A percentile compares a stretch with the other conserved stretches of the same genome.
These are phyloP conservation scores for Scaptomyza graminum DNA, from an alignment of 1,140 invertebrate species.

Conservation along the genomic window DNA sequence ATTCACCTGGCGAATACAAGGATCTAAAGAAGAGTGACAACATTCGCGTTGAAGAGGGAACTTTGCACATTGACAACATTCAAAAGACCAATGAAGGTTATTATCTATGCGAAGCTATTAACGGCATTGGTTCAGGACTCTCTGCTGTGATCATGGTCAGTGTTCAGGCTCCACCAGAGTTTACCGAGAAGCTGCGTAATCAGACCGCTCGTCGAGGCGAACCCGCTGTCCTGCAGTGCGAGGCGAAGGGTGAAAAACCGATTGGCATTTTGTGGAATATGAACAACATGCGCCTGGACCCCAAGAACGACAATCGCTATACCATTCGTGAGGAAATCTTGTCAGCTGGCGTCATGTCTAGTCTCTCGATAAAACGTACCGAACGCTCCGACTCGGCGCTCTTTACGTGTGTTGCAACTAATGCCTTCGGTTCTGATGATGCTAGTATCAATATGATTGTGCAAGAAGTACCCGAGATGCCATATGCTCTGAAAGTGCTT, in stretches of 20 bases:
- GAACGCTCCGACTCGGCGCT: constrained; percentile 95
- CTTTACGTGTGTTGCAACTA: constrained; percentile 97
- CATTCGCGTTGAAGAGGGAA: constrained; percentile 95
- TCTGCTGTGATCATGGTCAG: constrained; percentile 96
- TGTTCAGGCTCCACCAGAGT: constrained; percentile 97
- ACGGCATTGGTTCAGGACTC: constrained; percentile 96
- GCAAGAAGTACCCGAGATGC: constrained; percentile 97
- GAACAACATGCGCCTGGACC: constrained; percentile 95
- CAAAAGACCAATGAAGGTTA: constrained; percentile 97
- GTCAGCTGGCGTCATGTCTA: constrained; percentile 93
- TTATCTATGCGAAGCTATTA: constrained; percentile 97
- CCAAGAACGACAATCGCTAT: constrained; percentile 93
- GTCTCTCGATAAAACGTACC: constrained; percentile 94
- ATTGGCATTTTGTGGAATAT: constrained; percentile 98
- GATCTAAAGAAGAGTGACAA: constrained; percentile 95
- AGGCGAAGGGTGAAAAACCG: constrained; percentile 98
- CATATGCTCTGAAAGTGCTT: constrained; percentile 94
- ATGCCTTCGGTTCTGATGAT: constrained; percentile 97
- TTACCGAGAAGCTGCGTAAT: constrained; percentile 95
- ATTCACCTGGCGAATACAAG: constrained; percentile 95
- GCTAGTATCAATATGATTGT: constrained; percentile 98
- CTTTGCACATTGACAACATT: constrained; percentile 93
- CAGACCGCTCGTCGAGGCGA: constrained; percentile 95
- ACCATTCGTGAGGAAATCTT: constrained; percentile 96
- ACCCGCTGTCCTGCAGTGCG: constrained; percentile 96